Evolutionary conservation across 35 echinoderm and acorn worm species (phyloP).

Genomic region (Diadema setosum): DNA sequence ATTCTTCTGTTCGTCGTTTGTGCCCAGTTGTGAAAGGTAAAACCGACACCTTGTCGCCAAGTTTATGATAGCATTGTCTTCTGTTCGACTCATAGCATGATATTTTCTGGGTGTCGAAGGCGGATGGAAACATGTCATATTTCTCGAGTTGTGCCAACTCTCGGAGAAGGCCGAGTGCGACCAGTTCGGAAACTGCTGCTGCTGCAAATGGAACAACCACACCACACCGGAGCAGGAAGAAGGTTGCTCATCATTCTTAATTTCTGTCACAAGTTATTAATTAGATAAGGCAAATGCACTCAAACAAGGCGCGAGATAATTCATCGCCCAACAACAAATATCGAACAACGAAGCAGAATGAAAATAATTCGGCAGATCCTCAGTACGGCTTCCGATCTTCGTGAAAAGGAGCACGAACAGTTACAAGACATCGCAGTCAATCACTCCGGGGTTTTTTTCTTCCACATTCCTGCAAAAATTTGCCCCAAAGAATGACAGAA

Average conservation of each 20-base stretch:
- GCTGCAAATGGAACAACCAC: not conserved
- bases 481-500: not conserved
- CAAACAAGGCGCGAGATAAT: not conserved
- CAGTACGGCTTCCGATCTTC: not conserved
- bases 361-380: not conserved
- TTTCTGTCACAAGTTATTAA: not conserved
- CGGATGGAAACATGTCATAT: no score
- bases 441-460: not conserved
- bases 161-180: no score
- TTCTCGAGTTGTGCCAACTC: no score
- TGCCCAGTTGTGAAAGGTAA: no score
- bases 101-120: no score
- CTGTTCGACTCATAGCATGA: no score
- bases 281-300: not conserved
- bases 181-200: not conserved
- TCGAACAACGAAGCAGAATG: no score
- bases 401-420: not conserved
- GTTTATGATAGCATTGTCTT: no score
- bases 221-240: not conserved
- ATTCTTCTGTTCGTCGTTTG: no score
- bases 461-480: not conserved
- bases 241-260: not conserved
- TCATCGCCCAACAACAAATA: not conserved
- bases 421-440: not conserved
- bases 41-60: no score